Percentiles rank a stretch among this genome's conserved stretches.
phyloP scores from a whole-genome alignment of 2,888 invertebrate genomes.

The Cantharis rustica region DNA sequence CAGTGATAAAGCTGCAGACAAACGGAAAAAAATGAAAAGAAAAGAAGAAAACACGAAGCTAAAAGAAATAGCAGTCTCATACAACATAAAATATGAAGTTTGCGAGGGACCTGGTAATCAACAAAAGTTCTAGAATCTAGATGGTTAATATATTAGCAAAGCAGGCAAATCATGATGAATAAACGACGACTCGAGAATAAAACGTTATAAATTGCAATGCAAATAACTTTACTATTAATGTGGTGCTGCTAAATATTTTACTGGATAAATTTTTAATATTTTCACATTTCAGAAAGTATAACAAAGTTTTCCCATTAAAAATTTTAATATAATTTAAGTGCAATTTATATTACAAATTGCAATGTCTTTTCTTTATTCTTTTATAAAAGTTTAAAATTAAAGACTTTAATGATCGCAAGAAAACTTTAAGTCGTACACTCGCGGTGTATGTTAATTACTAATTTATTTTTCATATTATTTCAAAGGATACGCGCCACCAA shows the following conservation, averaged over 20 bases:
- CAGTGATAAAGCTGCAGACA: slow-evolving; percentile 10
- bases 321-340: neutral
- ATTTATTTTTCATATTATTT: neutral
- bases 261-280: neutral
- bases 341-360: neutral
- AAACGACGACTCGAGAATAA: slow-evolving; percentile 13
- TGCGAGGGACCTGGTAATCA: slow-evolving; percentile 11
- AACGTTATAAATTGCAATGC: slow-evolving; percentile 8
- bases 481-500: neutral
- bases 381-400: neutral
- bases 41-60: neutral
- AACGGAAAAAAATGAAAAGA: slow-evolving; percentile 2
- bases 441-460: neutral
- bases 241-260: neutral
- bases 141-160: slow-evolving; percentile 18
- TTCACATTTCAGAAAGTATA: neutral
- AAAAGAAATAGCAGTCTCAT: slow-evolving; percentile 13
- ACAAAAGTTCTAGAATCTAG: neutral
- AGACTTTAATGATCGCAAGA: neutral
- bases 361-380: neutral
- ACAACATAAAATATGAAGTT: slow-evolving; percentile 19
- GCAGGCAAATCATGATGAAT: slow-evolving; percentile 18
- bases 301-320: neutral
- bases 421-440: neutral
- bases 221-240: slow-evolving; percentile 14